Base-by-base conservation (phyloP, 2,888 invertebrate species). In the Tenthredo mesomela region DNA sequence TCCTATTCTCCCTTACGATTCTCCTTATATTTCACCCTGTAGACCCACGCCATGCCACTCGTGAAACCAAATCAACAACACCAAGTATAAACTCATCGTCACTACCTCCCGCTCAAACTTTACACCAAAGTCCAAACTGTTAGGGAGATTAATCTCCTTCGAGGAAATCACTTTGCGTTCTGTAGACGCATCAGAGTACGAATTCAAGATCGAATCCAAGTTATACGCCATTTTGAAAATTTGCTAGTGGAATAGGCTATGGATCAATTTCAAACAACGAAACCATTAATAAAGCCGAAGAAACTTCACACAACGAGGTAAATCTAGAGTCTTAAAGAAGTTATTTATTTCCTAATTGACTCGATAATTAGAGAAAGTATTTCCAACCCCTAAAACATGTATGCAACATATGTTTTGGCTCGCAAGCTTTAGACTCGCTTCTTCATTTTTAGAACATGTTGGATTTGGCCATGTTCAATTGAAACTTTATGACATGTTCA, bases 1-100 rank as follows among this genome's bases (percentile, higher is more conserved):
- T 37, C 61, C n/a, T 25, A 33, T 18, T 37, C 6, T 54, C 54
- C 54, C n/a, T 54, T 54, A 54, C 54, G 54, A n/a, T 7, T 54
- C n/a, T 54, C 54, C 54, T 54, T 54, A 54, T 54, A n/a, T 54
- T 54, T n/a, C n/a, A 54, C 54, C 54, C 54, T n/a, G 18, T 18
- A 29, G 1, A 40, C 7, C 71, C 40, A 10, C 1, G 40, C 37
- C 40, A 4, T 40, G 40, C 71, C 10, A 61, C 61, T 80, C 21
- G 15, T 80, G 80, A 80, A 80, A 80, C 61, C 80, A 61, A 80
- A 80, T 80, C 80, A 61, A 61, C 80, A 80, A 80, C 80, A 80
- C 61, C 58, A 25, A 80, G 50, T 58, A 58, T 61, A 80, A 58
- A 61, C 80, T 58, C 80, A 40, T 80, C 80, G 58, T 80, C 80